Conservation (phyloP, 2,888 invertebrate genomes). For the Gerris lacustris region DNA sequence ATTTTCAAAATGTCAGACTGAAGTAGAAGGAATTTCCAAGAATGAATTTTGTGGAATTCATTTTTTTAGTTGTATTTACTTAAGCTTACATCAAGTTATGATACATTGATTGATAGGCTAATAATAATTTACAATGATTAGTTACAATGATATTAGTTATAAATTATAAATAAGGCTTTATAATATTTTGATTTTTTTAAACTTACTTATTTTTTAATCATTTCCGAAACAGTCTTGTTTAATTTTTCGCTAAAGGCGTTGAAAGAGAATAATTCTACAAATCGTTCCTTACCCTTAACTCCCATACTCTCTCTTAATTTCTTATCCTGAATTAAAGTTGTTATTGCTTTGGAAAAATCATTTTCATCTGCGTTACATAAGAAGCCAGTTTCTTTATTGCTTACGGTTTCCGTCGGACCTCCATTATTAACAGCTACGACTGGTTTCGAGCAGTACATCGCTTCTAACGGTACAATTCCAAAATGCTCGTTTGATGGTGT, state of each 20-base stretch:
- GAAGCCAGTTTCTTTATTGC: constrained; percentile 66
- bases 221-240: constrained; percentile 38
- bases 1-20: too few relatives aligned
- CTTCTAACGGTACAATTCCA: constrained; percentile 97
- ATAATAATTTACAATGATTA: too few relatives aligned
- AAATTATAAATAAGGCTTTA: too few relatives aligned
- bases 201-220: constrained; percentile 22
- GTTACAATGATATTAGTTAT: too few relatives aligned
- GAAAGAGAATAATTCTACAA: constrained; percentile 71
- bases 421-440: constrained; percentile 92
- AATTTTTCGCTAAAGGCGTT: constrained; percentile 61
- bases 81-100: too few relatives aligned
- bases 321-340: constrained; percentile 50
- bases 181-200: too few relatives aligned
- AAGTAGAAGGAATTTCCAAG: too few relatives aligned
- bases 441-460: constrained; percentile 86
- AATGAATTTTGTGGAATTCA: too few relatives aligned
- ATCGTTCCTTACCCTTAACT: constrained; percentile 56
- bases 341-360: constrained; percentile 67
- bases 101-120: too few relatives aligned
- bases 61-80: too few relatives aligned
- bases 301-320: constrained; percentile 56
- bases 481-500: constrained; percentile 97
- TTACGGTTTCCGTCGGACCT: constrained; percentile 87
- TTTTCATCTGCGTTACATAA: constrained; percentile 56